Conservation (phyloP, 2,888 invertebrate genomes). For the Diaphora mendica region DNA sequence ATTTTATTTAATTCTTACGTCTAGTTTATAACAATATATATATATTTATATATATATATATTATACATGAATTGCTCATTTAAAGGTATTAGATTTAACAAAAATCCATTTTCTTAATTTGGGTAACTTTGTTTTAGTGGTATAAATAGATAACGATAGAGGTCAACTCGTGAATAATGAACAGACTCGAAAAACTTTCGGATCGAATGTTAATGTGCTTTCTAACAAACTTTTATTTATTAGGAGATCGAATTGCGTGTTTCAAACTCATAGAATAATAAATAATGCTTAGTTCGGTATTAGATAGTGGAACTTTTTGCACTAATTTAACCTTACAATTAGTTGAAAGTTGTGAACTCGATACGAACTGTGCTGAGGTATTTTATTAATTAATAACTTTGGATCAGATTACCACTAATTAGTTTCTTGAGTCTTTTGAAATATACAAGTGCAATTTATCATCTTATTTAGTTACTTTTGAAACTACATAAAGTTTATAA, state of each 20-base stretch:
- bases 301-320: background rate
- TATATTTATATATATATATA: no score
- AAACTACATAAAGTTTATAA: background rate
- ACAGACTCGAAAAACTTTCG: background rate
- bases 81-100: background rate
- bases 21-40: no score
- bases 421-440: background rate
- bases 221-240: background rate
- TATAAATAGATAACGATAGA: background rate
- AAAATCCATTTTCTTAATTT: background rate
- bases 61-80: no score
- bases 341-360: background rate
- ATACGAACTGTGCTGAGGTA: background rate
- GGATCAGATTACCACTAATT: background rate
- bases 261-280: conserved; percentile 4
- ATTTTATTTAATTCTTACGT: no score
- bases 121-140: background rate
- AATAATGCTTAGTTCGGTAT: background rate
- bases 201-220: background rate
- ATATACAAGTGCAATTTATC: background rate
- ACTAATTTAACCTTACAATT: background rate
- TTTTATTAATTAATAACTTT: background rate
- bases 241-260: background rate
- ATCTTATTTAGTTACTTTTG: background rate
- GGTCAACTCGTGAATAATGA: background rate